These are phyloP conservation scores for Dromococcyx pavoninus DNA, from an alignment of 2,797 vertebrate genomes.

Conservation along the genomic window DNA sequence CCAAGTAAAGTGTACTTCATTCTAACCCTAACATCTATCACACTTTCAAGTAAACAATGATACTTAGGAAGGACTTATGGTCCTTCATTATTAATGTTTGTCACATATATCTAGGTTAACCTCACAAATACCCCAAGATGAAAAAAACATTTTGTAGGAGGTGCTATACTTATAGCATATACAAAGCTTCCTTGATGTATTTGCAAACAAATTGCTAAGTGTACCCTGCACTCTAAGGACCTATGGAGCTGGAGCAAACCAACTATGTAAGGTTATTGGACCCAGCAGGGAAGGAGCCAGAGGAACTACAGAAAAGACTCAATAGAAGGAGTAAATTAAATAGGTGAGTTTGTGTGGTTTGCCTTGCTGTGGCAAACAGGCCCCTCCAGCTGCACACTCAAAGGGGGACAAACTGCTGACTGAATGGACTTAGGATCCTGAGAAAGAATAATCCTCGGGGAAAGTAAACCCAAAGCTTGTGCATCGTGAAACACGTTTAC, in stretches of 20 bases:
- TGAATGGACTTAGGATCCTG: neutral
- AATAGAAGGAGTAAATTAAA: neutral
- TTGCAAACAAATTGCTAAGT: neutral
- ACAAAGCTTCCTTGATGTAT: neutral
- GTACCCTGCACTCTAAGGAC: neutral
- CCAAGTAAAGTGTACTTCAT: neutral
- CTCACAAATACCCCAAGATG: neutral
- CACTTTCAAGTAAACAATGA: neutral
- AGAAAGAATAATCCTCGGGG: neutral
- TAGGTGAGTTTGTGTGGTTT: neutral
- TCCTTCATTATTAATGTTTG: neutral
- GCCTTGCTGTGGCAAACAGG: neutral
- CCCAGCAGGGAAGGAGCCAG: neutral
- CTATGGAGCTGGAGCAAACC: neutral
- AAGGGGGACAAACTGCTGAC: neutral
- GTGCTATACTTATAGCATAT: neutral
- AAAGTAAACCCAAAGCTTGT: slow-evolving; percentile 1
- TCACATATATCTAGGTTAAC: neutral
- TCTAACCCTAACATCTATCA: neutral
- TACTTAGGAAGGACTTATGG: neutral
- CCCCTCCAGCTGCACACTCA: neutral
- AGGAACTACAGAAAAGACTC: neutral
- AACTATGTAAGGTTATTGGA: neutral
- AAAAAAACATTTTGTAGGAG: neutral
- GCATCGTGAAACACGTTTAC: neutral